A percentile compares a stretch with the other conserved stretches of the same genome.
phyloP scores from a whole-genome alignment of 2,888 invertebrate species.

The Ichneumoninae sp. region DNA sequence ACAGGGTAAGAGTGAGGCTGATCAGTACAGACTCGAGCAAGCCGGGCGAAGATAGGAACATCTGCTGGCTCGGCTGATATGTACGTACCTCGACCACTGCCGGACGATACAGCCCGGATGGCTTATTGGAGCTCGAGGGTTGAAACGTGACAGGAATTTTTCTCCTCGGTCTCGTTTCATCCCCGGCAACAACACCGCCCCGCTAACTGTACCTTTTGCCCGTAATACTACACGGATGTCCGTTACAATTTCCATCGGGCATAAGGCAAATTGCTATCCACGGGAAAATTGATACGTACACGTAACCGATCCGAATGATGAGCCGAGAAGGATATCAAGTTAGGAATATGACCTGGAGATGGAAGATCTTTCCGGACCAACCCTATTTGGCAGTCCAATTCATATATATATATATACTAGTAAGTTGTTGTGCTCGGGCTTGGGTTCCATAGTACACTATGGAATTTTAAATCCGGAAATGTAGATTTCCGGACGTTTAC shows the following conservation, averaged over 20 bases:
- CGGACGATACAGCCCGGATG: conserved; percentile 38
- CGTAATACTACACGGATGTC: conserved; percentile 31
- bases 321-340: neutral
- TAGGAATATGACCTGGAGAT: conserved; percentile 17
- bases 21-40: conserved; percentile 54
- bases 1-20: conserved; percentile 56
- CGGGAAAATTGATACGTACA: conserved; percentile 47
- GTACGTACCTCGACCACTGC: conserved; percentile 58
- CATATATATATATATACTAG: neutral
- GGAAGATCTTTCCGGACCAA: conserved; percentile 37
- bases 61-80: conserved; percentile 52
- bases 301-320: neutral
- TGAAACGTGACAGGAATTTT: conserved; percentile 63
- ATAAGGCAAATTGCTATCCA: conserved; percentile 51
- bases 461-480: neutral
- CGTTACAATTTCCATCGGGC: conserved; percentile 49
- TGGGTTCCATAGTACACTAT: neutral
- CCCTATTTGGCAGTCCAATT: conserved; percentile 11
- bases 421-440: neutral
- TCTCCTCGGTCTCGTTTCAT: conserved; percentile 20
- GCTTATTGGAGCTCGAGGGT: conserved; percentile 62
- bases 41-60: conserved; percentile 35
- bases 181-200: neutral
- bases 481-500: neutral
- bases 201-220: neutral